Evolutionary conservation across 2,113 vertebrate species (phyloP), one percentile per base, ranked within the genome.

Genomic region (Calyptommatus sinebrachiatus): DNA sequence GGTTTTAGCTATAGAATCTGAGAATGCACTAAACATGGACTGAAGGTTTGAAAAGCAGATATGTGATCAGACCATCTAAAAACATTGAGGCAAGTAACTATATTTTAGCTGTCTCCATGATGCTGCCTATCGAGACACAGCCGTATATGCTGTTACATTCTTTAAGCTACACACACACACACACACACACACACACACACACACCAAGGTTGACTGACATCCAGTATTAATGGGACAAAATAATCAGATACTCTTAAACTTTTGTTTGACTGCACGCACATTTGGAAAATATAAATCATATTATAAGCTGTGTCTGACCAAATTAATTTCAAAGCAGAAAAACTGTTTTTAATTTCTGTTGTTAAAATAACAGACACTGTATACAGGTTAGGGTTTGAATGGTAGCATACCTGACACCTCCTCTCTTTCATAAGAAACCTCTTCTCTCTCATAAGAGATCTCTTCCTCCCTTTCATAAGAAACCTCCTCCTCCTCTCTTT

Each of bases 371-470:
- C 57, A 35, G 24, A 50, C 65, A 76, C 28, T 76, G 73, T 77
- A 67, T 8, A 65, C 24, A 62, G 6, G 4, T 35, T 79, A 11
- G 11, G 21, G 73, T 8, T 24, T 76, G 26, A 61, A 61, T 81
- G 78, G 73, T 29, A 4, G 7, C 50, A 0, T 95, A 95, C 95
- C 95, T 95, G 94, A 91, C 74, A 92, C 87, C 29, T 90, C 90
- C 84, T 92, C 87, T 88, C 87, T 94, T 63, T 93, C 91, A 80
- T 94, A 18, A 14, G 93, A 60, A 88, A 87, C 81, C 26, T 90
- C 89, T 85, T 91, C 87, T 89, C 87, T 93, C 62, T 94, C 91
- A 85, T 94, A 14, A 7, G 94, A 94, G 88, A 94, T 73, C 80
- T 91, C 90, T 50, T 95, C 87, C 26, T 91, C 87, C 63, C 88